phyloP scores from a whole-genome alignment of 2,888 invertebrate genomes.

The Rhogogaster chlorosoma region DNA sequence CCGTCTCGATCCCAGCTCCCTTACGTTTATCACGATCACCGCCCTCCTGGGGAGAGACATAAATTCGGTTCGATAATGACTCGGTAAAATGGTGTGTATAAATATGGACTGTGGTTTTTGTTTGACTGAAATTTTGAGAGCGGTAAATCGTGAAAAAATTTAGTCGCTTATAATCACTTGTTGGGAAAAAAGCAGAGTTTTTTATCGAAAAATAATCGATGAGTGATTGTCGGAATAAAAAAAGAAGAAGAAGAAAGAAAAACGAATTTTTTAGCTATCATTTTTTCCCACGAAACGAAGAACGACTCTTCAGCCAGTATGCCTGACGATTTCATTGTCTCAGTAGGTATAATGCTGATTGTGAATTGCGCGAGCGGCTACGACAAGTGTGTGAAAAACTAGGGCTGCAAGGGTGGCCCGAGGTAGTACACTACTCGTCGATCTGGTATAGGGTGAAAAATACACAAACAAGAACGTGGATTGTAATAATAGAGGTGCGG shows the following conservation, averaged over 20 bases:
- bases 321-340: conserved; percentile 42
- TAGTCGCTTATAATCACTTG: not conserved
- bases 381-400: conserved; percentile 50
- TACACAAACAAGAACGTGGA: conserved; percentile 73
- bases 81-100: not conserved
- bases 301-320: conserved; percentile 27
- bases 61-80: not conserved
- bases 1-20: not conserved
- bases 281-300: conserved; percentile 42
- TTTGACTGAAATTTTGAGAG: not conserved
- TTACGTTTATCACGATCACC: not conserved
- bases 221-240: not conserved
- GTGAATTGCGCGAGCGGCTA: conserved; percentile 34
- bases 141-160: not conserved
- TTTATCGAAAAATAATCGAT: not conserved
- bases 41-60: not conserved
- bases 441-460: conserved; percentile 60
- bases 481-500: conserved; percentile 74
- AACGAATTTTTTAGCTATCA: not conserved
- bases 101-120: not conserved
- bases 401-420: not conserved
- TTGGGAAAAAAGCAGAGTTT: not conserved
- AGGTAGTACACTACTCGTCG: not conserved
- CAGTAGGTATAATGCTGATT: conserved; percentile 45
- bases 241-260: not conserved